phyloP scores from a whole-genome alignment of 2,888 invertebrate genomes.

The Athalia circularis region DNA sequence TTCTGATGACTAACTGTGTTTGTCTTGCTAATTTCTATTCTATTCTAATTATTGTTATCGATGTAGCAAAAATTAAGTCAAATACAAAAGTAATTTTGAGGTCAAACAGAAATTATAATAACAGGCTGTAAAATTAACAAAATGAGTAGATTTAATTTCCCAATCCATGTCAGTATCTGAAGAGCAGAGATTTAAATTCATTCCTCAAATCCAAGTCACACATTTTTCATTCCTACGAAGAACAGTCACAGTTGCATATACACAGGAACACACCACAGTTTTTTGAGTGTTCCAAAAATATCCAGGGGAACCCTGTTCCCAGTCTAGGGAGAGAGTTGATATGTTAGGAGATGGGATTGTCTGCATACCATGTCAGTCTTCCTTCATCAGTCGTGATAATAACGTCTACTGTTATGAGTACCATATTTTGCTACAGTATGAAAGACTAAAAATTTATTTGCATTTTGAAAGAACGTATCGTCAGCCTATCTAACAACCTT shows the following conservation, averaged over 20 bases:
- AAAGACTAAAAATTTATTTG: constrained; percentile 13
- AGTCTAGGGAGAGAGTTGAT: constrained; percentile 54
- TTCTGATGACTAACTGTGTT: neutral
- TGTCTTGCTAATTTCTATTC: constrained; percentile 1
- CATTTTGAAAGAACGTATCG: neutral
- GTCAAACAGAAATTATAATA: too few relatives aligned
- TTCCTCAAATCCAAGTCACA: constrained; percentile 28
- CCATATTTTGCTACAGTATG: constrained; percentile 41
- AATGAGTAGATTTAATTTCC: neutral
- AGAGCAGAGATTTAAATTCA: constrained; percentile 2
- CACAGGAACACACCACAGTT: constrained; percentile 48
- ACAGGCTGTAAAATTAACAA: neutral
- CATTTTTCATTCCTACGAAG: constrained; percentile 22
- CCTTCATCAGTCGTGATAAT: constrained; percentile 63
- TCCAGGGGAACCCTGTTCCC: constrained; percentile 52
- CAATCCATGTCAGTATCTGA: neutral
- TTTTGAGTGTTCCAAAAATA: constrained; percentile 66
- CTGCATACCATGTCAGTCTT: constrained; percentile 63
- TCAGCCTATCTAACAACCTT: neutral
- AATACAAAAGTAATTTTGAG: too few relatives aligned
- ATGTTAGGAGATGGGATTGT: constrained; percentile 56
- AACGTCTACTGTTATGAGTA: constrained; percentile 48
- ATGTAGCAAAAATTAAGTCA: neutral
- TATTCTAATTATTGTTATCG: neutral
- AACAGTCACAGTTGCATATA: constrained; percentile 32